A percentile compares a stretch with the other conserved stretches of the same genome.
Conservation (phyloP, 2,888 invertebrate species). For the Aspidiotus rigidus region DNA sequence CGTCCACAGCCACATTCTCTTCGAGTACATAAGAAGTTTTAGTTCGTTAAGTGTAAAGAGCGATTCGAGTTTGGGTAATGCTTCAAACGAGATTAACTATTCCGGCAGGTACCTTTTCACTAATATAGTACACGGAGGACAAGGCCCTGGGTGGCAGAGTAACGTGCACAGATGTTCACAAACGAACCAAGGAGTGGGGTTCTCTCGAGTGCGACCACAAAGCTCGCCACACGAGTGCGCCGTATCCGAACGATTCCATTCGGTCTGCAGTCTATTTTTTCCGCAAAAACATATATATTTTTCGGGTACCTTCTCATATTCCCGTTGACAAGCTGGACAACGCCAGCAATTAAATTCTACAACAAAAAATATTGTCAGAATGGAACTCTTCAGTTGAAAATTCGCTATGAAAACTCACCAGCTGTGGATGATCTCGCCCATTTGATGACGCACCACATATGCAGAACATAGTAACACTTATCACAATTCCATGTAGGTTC, state of each 20-base stretch:
- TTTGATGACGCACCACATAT: conserved; percentile 77
- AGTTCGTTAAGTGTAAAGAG: not conserved
- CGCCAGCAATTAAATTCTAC: conserved; percentile 70
- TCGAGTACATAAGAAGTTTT: not conserved
- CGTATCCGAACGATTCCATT: conserved; percentile 62
- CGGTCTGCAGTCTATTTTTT: conserved; percentile 58
- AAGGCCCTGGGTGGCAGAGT: conserved; percentile 89
- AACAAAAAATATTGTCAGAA: not conserved
- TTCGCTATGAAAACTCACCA: conserved; percentile 38
- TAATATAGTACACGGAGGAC: conserved; percentile 76
- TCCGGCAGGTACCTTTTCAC: conserved; percentile 48
- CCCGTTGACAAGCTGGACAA: conserved; percentile 91
- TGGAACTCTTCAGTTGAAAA: not conserved
- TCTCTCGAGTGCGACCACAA: conserved; percentile 51
- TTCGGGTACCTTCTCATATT: conserved; percentile 59
- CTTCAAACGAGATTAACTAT: too few relatives aligned
- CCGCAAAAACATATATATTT: conserved; percentile 89
- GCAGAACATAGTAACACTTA: conserved; percentile 86
- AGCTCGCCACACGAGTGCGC: conserved; percentile 88
- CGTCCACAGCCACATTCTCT: conserved; percentile 71
- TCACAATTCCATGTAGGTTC: conserved; percentile 84
- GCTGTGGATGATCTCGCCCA: conserved; percentile 81
- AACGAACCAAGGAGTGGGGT: conserved; percentile 39
- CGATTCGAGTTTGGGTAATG: too few relatives aligned
- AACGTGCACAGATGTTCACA: conserved; percentile 45